Evolutionary conservation across 2,113 vertebrate species (phyloP).

Genomic region (Crocuta crocuta): DNA sequence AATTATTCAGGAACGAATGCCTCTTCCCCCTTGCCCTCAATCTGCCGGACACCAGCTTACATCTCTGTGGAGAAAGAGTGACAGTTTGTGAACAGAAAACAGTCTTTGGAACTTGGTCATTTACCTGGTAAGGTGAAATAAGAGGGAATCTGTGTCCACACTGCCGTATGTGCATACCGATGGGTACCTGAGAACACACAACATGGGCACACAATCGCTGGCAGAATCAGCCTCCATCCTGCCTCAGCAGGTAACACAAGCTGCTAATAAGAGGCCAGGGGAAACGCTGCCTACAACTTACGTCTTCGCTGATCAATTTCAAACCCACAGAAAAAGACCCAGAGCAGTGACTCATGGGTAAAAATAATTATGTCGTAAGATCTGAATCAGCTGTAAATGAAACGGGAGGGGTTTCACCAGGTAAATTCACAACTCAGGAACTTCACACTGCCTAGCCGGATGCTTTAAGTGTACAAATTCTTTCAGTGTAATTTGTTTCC

Average conservation of each 20-base stretch:
- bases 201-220: slow-evolving; percentile 17
- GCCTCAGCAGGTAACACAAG: slow-evolving; percentile 20
- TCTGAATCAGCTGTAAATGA: not conserved
- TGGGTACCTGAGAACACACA: slow-evolving; percentile 35
- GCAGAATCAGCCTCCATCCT: slow-evolving; percentile 65
- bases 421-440: slow-evolving; percentile 38
- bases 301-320: slow-evolving; percentile 40
- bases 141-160: slow-evolving; percentile 52
- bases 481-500: not conserved
- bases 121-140: slow-evolving; percentile 71
- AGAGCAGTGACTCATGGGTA: slow-evolving; percentile 54
- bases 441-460: not conserved
- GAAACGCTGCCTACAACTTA: slow-evolving; percentile 58
- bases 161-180: not conserved
- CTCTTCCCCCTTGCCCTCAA: slow-evolving; percentile 69
- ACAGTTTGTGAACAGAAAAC: slow-evolving; percentile 54
- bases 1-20: slow-evolving; percentile 74
- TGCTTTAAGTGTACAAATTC: slow-evolving; percentile 5
- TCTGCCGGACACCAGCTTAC: slow-evolving; percentile 70
- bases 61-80: slow-evolving; percentile 64
- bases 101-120: slow-evolving; percentile 70
- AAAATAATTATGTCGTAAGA: slow-evolving; percentile 33
- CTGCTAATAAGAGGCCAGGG: not conserved
- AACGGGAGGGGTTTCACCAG: not conserved
- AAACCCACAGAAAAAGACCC: slow-evolving; percentile 14